phyloP scores from a whole-genome alignment of 2,797 vertebrate species.

The Dallia pectoralis region DNA sequence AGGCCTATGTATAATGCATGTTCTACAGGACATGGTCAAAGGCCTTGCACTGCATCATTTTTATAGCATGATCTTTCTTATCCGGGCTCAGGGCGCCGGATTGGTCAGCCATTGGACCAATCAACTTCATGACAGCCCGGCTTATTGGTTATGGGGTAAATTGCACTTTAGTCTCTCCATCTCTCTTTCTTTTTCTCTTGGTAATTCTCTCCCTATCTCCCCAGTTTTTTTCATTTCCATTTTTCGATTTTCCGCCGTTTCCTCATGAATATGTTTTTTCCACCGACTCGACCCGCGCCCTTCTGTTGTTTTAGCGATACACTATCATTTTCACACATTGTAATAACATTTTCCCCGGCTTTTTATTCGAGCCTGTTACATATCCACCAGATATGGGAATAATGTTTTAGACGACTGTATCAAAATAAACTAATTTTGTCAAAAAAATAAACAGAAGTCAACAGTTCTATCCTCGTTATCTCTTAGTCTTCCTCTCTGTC shows the following conservation, averaged over 20 bases:
- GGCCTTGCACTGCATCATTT: conserved; percentile 61
- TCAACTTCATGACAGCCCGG: conserved; percentile 17
- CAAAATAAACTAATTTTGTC: too few relatives aligned
- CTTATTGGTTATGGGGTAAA: conserved; percentile 18
- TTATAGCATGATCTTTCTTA: conserved; percentile 62
- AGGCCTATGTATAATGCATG: conserved; percentile 52
- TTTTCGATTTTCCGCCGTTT: neutral
- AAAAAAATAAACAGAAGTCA: too few relatives aligned
- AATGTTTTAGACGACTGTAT: too few relatives aligned
- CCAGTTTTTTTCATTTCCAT: conserved; percentile 22
- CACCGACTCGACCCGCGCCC: neutral
- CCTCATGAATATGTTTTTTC: neutral
- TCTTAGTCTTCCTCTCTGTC: too few relatives aligned
- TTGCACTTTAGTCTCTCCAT: conserved; percentile 3
- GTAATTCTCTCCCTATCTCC: conserved; percentile 2
- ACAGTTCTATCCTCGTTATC: too few relatives aligned
- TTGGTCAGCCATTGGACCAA: conserved; percentile 28
- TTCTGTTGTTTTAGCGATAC: neutral
- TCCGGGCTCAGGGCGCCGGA: conserved; percentile 23
- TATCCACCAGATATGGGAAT: neutral
- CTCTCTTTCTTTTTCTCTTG: too few relatives aligned
- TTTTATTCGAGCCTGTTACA: neutral
- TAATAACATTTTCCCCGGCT: neutral
- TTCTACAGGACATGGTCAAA: conserved; percentile 46
- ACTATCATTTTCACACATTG: neutral